Evolutionary conservation across 1,140 invertebrate genomes (phyloP), one percentile per base, ranked within the genome.

Genomic region (Parapsyche elsis): DNA sequence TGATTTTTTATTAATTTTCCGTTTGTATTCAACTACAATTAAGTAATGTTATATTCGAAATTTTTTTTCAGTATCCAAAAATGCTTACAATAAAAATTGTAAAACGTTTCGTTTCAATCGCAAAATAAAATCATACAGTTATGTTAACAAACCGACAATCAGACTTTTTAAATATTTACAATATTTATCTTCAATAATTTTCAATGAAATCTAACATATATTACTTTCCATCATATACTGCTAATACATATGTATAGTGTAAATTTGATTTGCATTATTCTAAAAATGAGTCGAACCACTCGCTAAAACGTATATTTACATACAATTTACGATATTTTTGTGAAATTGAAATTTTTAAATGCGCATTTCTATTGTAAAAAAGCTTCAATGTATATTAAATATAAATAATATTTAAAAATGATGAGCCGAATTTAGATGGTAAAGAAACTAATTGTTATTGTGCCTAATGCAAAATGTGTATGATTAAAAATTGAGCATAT

Each of bases 361-460:
- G 53, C 57, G 81, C 81, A 75, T 74, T 67, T 77, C 64, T 67
- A 78, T 73, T 83, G 80, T 83, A 77, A 81, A 77, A 80, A 83
- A 81, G 82, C 82, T 83, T 83, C 80, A 75, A 71, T 78, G 74
- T 83, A 80, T 76, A 80, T 57, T 26, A 81, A 45, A 57, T 44
- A 75, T 57, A 5, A 64, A 53, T 76, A 76, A 46, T 24, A 71
- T n/a, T 1, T 26, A 71, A 38, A 71, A 57, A 77, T 77, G 16
- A 77, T 53, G 75, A 83, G 78, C 82, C 82, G 82, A 83, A 83
- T 83, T 83, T 83, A 81, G 82, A 23, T 23, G 21, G 76, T 80
- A 81, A 83, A 70, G 57, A 61, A 77, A 82, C 75, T 83, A 77
- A 83, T 83, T 83, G 78, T 83, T 81, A 83, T 81, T 83, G 82